These are phyloP conservation scores for Digitonthophagus gazella DNA, from an alignment of 2,888 invertebrate species.

Conservation along the genomic window DNA sequence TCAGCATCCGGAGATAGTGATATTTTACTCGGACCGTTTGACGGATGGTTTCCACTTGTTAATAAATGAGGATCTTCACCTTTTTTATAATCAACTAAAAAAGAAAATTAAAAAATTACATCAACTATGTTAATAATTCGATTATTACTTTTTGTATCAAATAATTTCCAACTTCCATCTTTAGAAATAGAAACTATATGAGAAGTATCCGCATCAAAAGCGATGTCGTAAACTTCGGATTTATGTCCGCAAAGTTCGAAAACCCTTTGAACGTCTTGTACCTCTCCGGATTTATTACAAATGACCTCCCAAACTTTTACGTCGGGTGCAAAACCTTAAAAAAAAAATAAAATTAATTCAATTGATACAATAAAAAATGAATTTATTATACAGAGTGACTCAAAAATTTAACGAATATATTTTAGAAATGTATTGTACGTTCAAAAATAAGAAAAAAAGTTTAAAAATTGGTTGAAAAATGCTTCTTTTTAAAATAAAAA, in stretches of 20 bases:
- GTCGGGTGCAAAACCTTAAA: constrained; percentile 59
- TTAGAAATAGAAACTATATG: constrained; percentile 82
- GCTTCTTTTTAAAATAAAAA: too few relatives aligned
- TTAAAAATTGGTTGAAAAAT: too few relatives aligned
- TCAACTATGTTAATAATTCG: background rate
- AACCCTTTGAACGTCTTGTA: constrained; percentile 71
- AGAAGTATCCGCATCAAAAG: constrained; percentile 78
- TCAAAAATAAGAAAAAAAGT: too few relatives aligned
- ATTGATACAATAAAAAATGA: background rate
- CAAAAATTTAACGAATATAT: too few relatives aligned
- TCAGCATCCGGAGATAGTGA: constrained; percentile 79
- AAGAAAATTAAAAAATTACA: constrained; percentile 28
- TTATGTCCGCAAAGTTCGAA: constrained; percentile 80
- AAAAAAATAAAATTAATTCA: constrained; percentile 37
- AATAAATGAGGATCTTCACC: constrained; percentile 76
- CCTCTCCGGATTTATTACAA: constrained; percentile 72
- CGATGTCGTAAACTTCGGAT: constrained; percentile 77
- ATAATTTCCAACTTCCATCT: constrained; percentile 84
- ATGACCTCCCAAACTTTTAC: constrained; percentile 80
- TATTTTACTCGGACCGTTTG: constrained; percentile 55
- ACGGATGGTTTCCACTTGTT: constrained; percentile 61
- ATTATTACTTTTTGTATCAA: constrained; percentile 75
- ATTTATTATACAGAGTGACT: too few relatives aligned
- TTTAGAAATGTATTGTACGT: too few relatives aligned
- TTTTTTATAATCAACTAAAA: constrained; percentile 73